Evolutionary conservation across 2,797 vertebrate genomes (phyloP).

Genomic region (Aythya fuligula): DNA sequence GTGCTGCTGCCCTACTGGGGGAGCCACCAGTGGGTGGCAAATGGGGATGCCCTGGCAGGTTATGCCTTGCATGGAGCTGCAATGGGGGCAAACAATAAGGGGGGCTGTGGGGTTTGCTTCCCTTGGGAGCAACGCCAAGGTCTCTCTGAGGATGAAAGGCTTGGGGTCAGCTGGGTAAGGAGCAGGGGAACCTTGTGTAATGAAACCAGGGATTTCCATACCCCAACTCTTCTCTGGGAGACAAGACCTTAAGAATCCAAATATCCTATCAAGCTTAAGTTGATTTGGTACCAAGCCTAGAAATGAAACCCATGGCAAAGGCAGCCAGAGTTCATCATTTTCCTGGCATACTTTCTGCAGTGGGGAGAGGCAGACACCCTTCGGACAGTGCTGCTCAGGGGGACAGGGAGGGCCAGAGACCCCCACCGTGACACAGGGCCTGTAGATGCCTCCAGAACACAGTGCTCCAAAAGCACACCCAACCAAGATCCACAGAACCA

Average conservation of each 20-base stretch:
- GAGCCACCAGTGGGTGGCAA: not conserved
- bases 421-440: not conserved
- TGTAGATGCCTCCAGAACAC: no score
- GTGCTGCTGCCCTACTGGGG: not conserved
- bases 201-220: not conserved
- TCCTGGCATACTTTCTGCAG: not conserved
- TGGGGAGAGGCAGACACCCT: not conserved
- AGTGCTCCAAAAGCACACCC: not conserved
- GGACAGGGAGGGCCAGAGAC: not conserved
- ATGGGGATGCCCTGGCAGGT: accelerated
- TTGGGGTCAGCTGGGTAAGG: not conserved
- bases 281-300: no score
- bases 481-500: not conserved
- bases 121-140: accelerated
- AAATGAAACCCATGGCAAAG: no score
- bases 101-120: not conserved
- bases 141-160: no score
- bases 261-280: not conserved
- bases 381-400: not conserved
- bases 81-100: no score
- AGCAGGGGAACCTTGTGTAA: accelerated
- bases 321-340: no score
- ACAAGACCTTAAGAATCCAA: not conserved
- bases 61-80: accelerated
- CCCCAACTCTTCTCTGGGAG: not conserved